Conservation (phyloP, 2,113 vertebrate species). For the Baryphthengus martii region DNA sequence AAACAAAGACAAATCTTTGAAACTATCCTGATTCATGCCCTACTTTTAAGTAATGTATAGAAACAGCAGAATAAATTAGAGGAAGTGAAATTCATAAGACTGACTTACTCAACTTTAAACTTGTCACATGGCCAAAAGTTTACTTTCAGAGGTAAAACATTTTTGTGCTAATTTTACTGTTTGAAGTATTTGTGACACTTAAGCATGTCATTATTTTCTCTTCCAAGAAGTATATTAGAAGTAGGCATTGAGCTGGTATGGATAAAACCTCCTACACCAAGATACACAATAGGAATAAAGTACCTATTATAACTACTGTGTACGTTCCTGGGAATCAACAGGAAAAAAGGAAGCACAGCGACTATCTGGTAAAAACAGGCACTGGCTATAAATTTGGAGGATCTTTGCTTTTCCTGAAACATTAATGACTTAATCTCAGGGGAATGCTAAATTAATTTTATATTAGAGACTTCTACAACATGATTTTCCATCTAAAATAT, state of each 20-base stretch:
- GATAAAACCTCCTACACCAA: background rate
- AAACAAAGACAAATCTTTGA: constrained; percentile 61
- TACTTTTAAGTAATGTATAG: constrained; percentile 6
- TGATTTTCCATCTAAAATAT: constrained; percentile 56
- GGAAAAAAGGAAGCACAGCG: background rate
- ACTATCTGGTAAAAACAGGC: constrained; percentile 60
- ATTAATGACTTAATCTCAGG: constrained; percentile 69
- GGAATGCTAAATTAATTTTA: constrained; percentile 72
- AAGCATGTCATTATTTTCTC: background rate
- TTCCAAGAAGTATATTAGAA: background rate
- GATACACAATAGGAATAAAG: background rate
- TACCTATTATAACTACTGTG: background rate
- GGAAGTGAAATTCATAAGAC: background rate
- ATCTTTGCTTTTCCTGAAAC: constrained; percentile 59
- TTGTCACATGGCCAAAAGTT: background rate
- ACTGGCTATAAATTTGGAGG: constrained; percentile 47
- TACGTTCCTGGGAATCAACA: background rate
- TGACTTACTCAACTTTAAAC: background rate
- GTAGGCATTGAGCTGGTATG: background rate
- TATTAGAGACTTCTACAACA: constrained; percentile 47
- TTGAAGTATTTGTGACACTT: background rate
- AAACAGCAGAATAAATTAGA: constrained; percentile 23
- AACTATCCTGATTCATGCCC: background rate
- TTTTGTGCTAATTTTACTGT: background rate
- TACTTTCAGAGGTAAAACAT: background rate